These are phyloP conservation scores for Hermaeophaga mercurialis DNA, from an alignment of 2,888 invertebrate species.

Conservation along the genomic window DNA sequence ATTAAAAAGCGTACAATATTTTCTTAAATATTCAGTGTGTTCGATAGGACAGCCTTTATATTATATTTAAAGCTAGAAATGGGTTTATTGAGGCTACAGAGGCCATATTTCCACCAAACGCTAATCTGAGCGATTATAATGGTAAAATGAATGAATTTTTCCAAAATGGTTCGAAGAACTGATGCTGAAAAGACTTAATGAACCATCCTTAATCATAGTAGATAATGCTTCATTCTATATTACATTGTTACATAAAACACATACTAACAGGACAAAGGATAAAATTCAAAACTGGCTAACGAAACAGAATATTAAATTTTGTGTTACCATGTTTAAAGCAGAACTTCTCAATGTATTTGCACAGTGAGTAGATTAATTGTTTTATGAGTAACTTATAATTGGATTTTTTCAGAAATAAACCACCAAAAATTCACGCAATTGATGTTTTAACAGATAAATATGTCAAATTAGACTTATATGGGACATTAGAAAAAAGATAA, in stretches of 20 bases:
- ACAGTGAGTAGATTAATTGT: too few species aligned
- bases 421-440: background rate
- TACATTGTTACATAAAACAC: background rate
- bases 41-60: too few species aligned
- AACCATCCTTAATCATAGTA: background rate
- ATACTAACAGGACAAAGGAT: too few species aligned
- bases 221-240: background rate
- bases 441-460: background rate
- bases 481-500: too few species aligned
- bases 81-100: too few species aligned
- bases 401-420: background rate
- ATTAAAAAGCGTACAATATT: too few species aligned
- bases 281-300: background rate
- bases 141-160: background rate
- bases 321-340: background rate
- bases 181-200: constrained; percentile 46
- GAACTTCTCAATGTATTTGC: background rate
- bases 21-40: too few species aligned
- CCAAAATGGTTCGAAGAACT: constrained; percentile 55
- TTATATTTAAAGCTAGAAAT: too few species aligned
- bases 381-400: background rate
- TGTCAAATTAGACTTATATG: too few species aligned
- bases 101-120: too few species aligned
- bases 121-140: too few species aligned
- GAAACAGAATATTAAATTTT: background rate